These are phyloP conservation scores for Platycheirus rosarum DNA, from an alignment of 2,888 invertebrate genomes.

Conservation along the genomic window DNA sequence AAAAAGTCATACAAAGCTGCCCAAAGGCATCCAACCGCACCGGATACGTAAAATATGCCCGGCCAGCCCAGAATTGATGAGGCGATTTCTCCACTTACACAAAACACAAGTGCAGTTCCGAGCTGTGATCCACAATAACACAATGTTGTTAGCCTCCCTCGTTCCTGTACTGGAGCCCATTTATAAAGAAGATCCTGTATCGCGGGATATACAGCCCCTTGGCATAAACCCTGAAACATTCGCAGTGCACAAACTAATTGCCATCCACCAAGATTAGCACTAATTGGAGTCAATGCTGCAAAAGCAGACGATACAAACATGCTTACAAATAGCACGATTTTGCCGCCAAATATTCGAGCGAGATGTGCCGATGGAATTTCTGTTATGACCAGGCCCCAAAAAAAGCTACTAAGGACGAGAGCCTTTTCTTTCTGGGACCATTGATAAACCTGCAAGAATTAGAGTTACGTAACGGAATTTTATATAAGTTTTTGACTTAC, in stretches of 20 bases:
- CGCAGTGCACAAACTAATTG: constrained; percentile 85
- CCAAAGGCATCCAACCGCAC: constrained; percentile 83
- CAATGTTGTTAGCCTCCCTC: constrained; percentile 85
- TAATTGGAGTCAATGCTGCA: constrained; percentile 86
- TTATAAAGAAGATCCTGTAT: constrained; percentile 86
- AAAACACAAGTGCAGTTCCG: constrained; percentile 87
- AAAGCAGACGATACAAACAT: constrained; percentile 85
- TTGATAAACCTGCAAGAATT: constrained; percentile 83
- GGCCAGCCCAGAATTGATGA: constrained; percentile 86
- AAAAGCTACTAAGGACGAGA: constrained; percentile 88
- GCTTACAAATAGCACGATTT: constrained; percentile 84
- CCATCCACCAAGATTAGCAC: constrained; percentile 86
- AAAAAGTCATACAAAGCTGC: constrained; percentile 84
- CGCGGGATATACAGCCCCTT: constrained; percentile 87
- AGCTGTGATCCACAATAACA: constrained; percentile 86
- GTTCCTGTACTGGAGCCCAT: constrained; percentile 87
- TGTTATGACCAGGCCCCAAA: constrained; percentile 89
- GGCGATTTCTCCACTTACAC: constrained; percentile 86
- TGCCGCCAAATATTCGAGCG: constrained; percentile 88
- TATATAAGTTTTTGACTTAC: constrained; percentile 6
- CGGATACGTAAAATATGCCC: constrained; percentile 86
- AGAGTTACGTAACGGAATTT: constrained; percentile 74
- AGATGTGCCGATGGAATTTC: constrained; percentile 87
- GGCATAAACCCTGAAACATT: constrained; percentile 87
- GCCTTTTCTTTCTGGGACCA: constrained; percentile 83